Evolutionary conservation across 1,140 invertebrate genomes (phyloP), one percentile per base, ranked within the genome.

Genomic region (Leguminivora glycinivorella): DNA sequence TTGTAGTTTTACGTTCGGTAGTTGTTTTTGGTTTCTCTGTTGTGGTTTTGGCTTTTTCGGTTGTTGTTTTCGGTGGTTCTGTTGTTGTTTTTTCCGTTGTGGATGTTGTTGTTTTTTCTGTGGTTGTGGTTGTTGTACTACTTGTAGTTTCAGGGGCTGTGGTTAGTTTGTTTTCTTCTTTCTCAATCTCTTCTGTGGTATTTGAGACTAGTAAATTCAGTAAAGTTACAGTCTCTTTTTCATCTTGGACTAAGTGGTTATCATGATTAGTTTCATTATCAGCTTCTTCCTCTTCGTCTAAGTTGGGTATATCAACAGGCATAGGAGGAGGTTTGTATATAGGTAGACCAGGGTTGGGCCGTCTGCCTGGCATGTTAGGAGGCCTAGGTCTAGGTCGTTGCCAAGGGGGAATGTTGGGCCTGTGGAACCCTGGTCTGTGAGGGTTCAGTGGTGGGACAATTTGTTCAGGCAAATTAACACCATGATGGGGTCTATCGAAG

Each of bases 391-490:
- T 88, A 9, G 92, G 88, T 24, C 93, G 84, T 69, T 94, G 94
- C 94, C 94, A 95, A 0, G 94, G 94, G 17, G 94, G 93, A 10
- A 92, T 87, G 19, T 52, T 52, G 43, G 92, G 93, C 72, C 94
- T 89, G 63, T 92, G 89, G 43, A 94, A 92, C 2, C 92, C 93
- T 34, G 94, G 94, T 69, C 93, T 83, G 67, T 89, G 47, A 52
- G 47, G 87, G 73, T 77, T 81, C 58, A 93, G 77, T 5, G 96
- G 95, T 14, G 95, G 95, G 19, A 96, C 94, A 56, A 96, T 93
- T 83, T 95, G 94, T 75, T 96, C 95, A 0, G 95, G 95, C 60
- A 96, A 87, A 67, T 95, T 95, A 31, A 96, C 93, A 12, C 95
- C 95, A 70, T 94, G 94, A 70, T 94, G 83, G 1, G 94, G 92